Evolutionary conservation across 2,888 invertebrate species (phyloP).

Genomic region (Digitonthophagus gazella): DNA sequence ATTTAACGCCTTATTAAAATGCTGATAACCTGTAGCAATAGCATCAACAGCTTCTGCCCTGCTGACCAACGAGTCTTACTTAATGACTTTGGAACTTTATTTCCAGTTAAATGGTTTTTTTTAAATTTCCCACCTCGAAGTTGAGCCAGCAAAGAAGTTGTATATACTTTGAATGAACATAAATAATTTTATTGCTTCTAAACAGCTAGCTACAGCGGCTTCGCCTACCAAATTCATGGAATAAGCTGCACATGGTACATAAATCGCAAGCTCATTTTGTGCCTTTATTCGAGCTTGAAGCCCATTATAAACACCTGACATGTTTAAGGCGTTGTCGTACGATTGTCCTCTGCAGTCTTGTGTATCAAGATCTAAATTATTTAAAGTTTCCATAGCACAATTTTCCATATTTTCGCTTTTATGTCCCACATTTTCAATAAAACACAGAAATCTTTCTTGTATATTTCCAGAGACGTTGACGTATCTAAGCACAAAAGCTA

Average conservation of each 20-base stretch:
- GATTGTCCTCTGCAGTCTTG: conserved; percentile 17
- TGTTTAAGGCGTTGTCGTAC: conserved; percentile 21
- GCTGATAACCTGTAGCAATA: no score
- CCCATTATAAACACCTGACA: conserved; percentile 21
- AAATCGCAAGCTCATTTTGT: conserved; percentile 3
- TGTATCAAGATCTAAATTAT: conserved; percentile 8
- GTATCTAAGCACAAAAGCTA: conserved; percentile 15
- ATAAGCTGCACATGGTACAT: conserved; percentile 20
- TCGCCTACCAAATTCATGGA: conserved; percentile 20
- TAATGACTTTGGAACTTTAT: no score
- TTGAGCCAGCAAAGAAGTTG: conserved; percentile 22
- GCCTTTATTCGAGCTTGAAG: conserved; percentile 19
- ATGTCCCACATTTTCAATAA: conserved; percentile 7
- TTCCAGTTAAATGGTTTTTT: no score
- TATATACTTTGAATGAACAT: conserved; percentile 16
- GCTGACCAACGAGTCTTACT: no score
- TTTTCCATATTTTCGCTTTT: conserved; percentile 8
- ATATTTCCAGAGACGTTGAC: not conserved
- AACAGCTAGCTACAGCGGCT: conserved; percentile 7
- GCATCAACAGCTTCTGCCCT: no score
- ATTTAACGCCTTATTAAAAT: no score
- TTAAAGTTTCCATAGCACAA: not conserved
- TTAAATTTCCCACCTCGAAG: conserved; percentile 9
- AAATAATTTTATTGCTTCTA: conserved; percentile 12
- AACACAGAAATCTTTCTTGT: conserved; percentile 11